Evolutionary conservation across 2,888 invertebrate genomes (phyloP).

Genomic region (Cephus pulcher): DNA sequence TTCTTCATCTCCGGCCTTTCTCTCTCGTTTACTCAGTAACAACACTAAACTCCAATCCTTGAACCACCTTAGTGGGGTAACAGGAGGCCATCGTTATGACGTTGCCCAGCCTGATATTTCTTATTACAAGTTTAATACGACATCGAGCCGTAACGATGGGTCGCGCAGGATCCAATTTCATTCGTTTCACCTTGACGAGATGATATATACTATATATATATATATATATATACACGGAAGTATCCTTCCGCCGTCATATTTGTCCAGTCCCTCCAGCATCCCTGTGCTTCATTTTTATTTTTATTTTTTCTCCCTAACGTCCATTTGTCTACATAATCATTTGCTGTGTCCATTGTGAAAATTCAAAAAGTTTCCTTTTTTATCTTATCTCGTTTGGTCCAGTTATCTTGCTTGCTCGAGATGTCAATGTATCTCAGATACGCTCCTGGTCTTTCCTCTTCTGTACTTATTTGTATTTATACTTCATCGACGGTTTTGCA

Average conservation of each 20-base stretch:
- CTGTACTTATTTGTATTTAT: neutral
- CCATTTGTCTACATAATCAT: neutral
- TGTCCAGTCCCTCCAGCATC: neutral
- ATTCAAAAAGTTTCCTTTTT: neutral
- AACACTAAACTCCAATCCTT: neutral
- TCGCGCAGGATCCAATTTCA: conserved; percentile 2
- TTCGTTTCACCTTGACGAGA: neutral
- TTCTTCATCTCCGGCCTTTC: neutral
- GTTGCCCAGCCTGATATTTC: neutral
- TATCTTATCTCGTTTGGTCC: neutral
- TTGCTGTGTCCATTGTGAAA: neutral
- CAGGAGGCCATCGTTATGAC: neutral
- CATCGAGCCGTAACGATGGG: neutral
- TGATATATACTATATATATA: neutral
- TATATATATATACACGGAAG: neutral
- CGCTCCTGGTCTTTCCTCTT: neutral
- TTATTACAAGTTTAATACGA: neutral
- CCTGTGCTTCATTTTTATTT: neutral
- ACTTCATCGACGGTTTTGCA: neutral
- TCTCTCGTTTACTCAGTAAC: neutral
- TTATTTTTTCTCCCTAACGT: neutral
- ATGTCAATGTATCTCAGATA: neutral
- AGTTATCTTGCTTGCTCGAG: neutral
- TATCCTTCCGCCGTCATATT: neutral
- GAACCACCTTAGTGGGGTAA: neutral